Percentiles rank a stretch among this genome's conserved stretches.
phyloP scores from a whole-genome alignment of 92 coral and sea anemone species.

The Pocillopora grandis region DNA sequence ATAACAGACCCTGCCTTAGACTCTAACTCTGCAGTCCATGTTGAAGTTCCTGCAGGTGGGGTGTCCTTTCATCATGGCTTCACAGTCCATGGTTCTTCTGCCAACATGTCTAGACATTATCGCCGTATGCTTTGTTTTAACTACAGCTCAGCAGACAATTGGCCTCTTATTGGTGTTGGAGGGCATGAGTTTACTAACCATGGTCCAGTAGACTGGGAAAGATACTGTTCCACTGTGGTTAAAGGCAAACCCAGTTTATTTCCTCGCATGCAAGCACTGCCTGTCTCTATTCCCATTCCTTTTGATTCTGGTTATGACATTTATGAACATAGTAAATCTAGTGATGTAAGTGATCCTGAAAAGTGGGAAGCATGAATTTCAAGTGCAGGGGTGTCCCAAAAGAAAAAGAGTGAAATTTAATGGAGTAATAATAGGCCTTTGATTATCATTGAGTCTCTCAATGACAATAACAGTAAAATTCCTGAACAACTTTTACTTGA shows the following conservation, averaged over 20 bases:
- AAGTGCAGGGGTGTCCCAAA: no score
- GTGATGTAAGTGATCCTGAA: constrained; percentile 9
- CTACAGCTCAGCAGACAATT: constrained; percentile 40
- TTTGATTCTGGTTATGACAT: constrained; percentile 27
- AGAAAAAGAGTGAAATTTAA: no score
- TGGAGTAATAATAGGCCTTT: no score
- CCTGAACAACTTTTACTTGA: no score
- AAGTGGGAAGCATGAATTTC: background rate
- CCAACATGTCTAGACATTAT: constrained; percentile 12
- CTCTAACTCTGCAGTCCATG: constrained; percentile 47
- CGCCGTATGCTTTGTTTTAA: constrained; percentile 21
- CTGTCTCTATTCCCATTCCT: constrained; percentile 34
- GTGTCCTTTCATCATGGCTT: constrained; percentile 50
- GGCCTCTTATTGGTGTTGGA: constrained; percentile 46
- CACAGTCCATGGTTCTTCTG: constrained; percentile 31
- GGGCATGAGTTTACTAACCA: constrained; percentile 15
- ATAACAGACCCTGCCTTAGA: constrained; percentile 50
- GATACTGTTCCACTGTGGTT: constrained; percentile 32
- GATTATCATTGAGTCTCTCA: no score
- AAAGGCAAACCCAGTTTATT: constrained; percentile 21
- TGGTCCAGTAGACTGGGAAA: constrained; percentile 51
- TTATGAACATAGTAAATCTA: constrained; percentile 3
- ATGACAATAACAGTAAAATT: no score
- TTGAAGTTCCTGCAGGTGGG: constrained; percentile 58
- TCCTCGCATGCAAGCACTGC: constrained; percentile 41